Conservation (phyloP, 2,113 vertebrate genomes). For the Coturnix japonica region DNA sequence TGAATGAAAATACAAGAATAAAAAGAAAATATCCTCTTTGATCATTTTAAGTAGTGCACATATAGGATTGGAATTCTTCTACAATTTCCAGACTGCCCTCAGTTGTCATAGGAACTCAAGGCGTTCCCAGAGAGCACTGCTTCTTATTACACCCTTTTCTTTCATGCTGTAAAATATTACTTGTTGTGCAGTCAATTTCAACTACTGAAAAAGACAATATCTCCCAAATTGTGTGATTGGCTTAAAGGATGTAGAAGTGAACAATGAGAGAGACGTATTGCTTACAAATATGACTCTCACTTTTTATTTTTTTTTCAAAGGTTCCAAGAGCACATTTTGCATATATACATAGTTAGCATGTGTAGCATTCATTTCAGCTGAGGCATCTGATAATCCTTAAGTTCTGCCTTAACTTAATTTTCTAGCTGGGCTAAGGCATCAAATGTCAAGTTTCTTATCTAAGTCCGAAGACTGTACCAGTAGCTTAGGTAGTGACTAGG, state of each 20-base stretch:
- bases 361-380: neutral
- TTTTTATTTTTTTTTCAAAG: neutral
- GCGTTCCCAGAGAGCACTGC: neutral
- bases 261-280: neutral
- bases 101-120: neutral
- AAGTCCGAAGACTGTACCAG: neutral
- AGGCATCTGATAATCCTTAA: neutral
- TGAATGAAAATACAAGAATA: constrained; percentile 25
- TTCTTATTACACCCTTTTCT: neutral
- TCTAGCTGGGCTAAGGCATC: neutral
- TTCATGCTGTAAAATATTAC: neutral
- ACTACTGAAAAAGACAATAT: neutral
- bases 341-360: neutral
- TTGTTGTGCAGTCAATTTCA: neutral
- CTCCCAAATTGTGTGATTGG: neutral
- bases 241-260: neutral
- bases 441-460: neutral
- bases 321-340: neutral
- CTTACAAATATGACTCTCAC: neutral
- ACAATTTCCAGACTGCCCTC: neutral
- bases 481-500: neutral
- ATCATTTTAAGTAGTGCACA: neutral
- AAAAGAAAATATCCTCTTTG: constrained; percentile 33
- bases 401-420: neutral
- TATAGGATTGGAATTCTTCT: neutral